These are phyloP conservation scores for Lampropteryx suffumata DNA, from an alignment of 2,888 invertebrate species.

Conservation along the genomic window DNA sequence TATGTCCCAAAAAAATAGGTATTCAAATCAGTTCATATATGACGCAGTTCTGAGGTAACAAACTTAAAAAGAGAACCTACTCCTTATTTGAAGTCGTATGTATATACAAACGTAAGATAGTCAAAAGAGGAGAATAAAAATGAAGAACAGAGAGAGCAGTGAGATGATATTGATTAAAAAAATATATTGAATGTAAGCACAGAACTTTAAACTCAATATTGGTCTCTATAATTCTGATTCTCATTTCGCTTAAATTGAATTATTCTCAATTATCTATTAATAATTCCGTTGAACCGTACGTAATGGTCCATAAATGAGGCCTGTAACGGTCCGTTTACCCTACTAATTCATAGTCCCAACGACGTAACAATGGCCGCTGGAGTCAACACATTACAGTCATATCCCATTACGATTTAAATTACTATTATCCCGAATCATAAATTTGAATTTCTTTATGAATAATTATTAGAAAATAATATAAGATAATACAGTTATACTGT, in stretches of 20 bases:
- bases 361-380: slow-evolving; percentile 17
- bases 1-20: too few relatives aligned
- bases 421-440: slow-evolving; percentile 19
- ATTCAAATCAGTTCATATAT: too few relatives aligned
- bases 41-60: too few relatives aligned
- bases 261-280: not conserved
- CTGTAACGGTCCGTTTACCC: slow-evolving; percentile 11
- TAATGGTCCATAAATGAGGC: not conserved
- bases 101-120: too few relatives aligned
- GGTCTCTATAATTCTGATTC: too few relatives aligned
- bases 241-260: not conserved
- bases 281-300: not conserved
- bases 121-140: too few relatives aligned
- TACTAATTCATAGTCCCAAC: slow-evolving; percentile 19
- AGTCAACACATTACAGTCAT: slow-evolving; percentile 19
- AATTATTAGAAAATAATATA: slow-evolving; percentile 12
- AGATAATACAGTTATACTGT: not conserved
- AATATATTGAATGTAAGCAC: too few relatives aligned
- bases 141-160: too few relatives aligned
- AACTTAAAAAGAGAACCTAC: too few relatives aligned
- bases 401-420: slow-evolving; percentile 21
- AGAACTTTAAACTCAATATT: too few relatives aligned
- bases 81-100: too few relatives aligned
- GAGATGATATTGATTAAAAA: too few relatives aligned
- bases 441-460: slow-evolving; percentile 19